Evolutionary conservation across 2,797 vertebrate species (phyloP).

Genomic region (Galagoides demidoff): DNA sequence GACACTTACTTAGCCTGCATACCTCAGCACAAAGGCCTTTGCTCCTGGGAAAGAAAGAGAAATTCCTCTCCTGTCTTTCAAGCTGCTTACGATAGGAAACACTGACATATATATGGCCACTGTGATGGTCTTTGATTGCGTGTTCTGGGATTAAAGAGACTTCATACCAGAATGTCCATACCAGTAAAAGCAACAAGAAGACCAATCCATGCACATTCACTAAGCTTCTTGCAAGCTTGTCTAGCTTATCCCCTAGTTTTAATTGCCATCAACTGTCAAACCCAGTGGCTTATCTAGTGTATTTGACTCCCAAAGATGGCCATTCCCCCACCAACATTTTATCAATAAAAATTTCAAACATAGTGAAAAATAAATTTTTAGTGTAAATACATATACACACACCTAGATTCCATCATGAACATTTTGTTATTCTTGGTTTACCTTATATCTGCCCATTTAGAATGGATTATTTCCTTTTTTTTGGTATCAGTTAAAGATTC

Average conservation of each 20-base stretch:
- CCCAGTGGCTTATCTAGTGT: background rate
- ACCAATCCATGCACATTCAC: background rate
- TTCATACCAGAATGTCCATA: background rate
- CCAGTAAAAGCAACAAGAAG: background rate
- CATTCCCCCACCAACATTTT: background rate
- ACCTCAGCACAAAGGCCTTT: background rate
- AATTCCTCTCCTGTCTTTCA: background rate
- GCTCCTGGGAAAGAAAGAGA: background rate
- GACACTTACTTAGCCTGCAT: background rate
- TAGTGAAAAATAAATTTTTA: background rate
- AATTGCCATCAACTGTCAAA: background rate
- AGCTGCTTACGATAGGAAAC: background rate
- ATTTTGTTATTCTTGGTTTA: background rate
- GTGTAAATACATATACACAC: background rate
- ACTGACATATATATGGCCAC: background rate
- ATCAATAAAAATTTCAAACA: slow-evolving; percentile 19
- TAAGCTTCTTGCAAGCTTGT: background rate
- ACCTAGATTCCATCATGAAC: background rate
- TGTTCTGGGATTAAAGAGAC: background rate
- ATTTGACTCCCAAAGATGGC: background rate
- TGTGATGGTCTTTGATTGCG: background rate
- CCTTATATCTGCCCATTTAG: background rate
- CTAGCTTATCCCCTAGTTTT: background rate
- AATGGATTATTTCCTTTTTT: background rate
- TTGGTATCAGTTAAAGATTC: background rate